Base-by-base conservation (phyloP, 2,888 invertebrate genomes). In the Lasioglossum zephyrum region DNA sequence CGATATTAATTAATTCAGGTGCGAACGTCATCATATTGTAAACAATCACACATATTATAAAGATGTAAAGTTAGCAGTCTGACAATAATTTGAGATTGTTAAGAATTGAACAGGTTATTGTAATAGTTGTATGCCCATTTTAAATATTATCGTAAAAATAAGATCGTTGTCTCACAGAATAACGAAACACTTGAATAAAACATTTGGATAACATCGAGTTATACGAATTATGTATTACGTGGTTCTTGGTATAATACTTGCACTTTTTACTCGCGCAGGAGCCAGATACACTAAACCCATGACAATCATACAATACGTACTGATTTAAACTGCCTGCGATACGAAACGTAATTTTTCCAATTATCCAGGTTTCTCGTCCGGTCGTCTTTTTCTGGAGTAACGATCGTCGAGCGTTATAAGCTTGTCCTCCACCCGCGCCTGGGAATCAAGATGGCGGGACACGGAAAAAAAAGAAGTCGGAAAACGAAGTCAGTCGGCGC, bases 311-410 rank as follows among this genome's bases (percentile, higher is more conserved):
- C 22, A 4, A 69, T 39, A 39, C 87, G 82, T 86, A 91, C 88
- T 92, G 93, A 93, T 93, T 94, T 93, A 93, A 92, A 92, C 89
- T 91, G 90, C 89, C 90, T 85, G 83, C 88, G 92, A 93, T 91
- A 93, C 91, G 93, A 93, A 93, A 93, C 91, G 92, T 93, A 94
- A 94, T 94, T 94, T 93, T 36, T 11, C 22, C 93, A 94, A 94
- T 94, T 94, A 94, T 94, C 92, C 91, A 93, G 92, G 93, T 93
- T 94, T 94, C 92, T 93, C 93, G 90, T 87, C 63, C 70, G n/a
- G 39, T 75, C 47, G n/a, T 69, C 36, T 31, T 57, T 63, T 26
- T 80, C 87, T 90, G 90, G 90, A 89, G 90, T 90, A 91, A 93
- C 92, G 92, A 92, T 93, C 92, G 89, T 69, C 88, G 88, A 76